phyloP scores from a whole-genome alignment of 2,888 invertebrate species.

The Exephanes ischioxanthus region DNA sequence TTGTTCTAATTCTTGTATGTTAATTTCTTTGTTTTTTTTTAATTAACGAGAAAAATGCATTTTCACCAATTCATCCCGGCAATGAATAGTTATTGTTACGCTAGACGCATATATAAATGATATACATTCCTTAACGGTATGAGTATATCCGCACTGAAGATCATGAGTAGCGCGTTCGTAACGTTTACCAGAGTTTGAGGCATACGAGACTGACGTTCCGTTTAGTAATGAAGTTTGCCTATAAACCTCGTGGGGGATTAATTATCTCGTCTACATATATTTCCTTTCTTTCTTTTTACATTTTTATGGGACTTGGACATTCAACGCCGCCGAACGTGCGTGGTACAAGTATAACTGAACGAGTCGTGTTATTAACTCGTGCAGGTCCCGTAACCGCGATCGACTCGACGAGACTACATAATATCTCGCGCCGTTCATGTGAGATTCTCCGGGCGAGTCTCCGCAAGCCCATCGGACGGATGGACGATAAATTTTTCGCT shows the following conservation, averaged over 20 bases:
- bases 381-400: constrained; percentile 52
- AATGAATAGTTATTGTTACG: constrained; percentile 10
- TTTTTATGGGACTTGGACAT: constrained; percentile 58
- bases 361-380: constrained; percentile 44
- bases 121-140: constrained; percentile 19
- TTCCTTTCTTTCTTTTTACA: not conserved
- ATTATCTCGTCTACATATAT: constrained; percentile 53
- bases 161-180: constrained; percentile 61
- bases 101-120: constrained; percentile 24
- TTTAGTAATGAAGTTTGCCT: constrained; percentile 59
- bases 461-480: not conserved
- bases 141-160: constrained; percentile 39
- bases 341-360: constrained; percentile 20
- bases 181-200: constrained; percentile 39
- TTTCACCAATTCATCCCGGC: not conserved
- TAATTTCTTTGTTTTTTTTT: not conserved
- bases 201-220: constrained; percentile 56
- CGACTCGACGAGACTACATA: constrained; percentile 34
- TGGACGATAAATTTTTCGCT: constrained; percentile 11
- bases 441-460: not conserved
- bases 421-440: constrained; percentile 15
- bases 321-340: constrained; percentile 28
- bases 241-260: constrained; percentile 27
- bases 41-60: not conserved
- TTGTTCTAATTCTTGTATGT: not conserved